Conservation (phyloP, 2,888 invertebrate species). For the Amphipyra berbera region DNA sequence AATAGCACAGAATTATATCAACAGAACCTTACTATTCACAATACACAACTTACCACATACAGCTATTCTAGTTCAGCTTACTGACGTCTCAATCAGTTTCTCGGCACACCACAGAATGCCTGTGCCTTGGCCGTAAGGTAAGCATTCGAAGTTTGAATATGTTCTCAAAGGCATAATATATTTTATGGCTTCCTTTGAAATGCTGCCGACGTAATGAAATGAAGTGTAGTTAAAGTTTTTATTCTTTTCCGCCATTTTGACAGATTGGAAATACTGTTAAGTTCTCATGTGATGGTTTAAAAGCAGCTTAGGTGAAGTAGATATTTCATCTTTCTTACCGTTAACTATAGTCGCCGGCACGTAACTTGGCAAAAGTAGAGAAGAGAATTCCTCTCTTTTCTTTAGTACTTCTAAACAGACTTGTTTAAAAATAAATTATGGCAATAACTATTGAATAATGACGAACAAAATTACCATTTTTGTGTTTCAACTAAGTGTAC, state of each 20-base stretch:
- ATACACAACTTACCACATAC: conserved; percentile 18
- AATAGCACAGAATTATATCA: conserved; percentile 3
- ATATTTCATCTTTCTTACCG: not conserved
- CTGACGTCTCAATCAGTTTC: conserved; percentile 37
- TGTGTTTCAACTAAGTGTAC: no score
- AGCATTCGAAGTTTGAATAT: conserved; percentile 22
- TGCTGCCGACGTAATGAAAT: conserved; percentile 4
- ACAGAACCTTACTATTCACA: conserved; percentile 13
- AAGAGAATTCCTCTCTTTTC: no score
- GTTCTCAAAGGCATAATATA: not conserved
- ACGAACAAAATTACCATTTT: no score
- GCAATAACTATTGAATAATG: no score
- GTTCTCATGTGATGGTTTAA: not conserved
- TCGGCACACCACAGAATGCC: conserved; percentile 35
- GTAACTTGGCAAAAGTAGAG: no score
- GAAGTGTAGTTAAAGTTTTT: conserved; percentile 7
- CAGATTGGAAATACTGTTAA: not conserved
- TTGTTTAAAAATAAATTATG: no score
- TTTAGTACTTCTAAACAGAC: no score
- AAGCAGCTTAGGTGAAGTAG: not conserved
- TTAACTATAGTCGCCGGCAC: no score
- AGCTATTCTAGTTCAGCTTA: conserved; percentile 21
- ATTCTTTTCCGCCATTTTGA: conserved; percentile 4
- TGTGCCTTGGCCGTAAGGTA: not conserved
- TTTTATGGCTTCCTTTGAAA: conserved; percentile 8